phyloP scores from a whole-genome alignment of 2,888 invertebrate genomes.

The Drosophila eohydei region DNA sequence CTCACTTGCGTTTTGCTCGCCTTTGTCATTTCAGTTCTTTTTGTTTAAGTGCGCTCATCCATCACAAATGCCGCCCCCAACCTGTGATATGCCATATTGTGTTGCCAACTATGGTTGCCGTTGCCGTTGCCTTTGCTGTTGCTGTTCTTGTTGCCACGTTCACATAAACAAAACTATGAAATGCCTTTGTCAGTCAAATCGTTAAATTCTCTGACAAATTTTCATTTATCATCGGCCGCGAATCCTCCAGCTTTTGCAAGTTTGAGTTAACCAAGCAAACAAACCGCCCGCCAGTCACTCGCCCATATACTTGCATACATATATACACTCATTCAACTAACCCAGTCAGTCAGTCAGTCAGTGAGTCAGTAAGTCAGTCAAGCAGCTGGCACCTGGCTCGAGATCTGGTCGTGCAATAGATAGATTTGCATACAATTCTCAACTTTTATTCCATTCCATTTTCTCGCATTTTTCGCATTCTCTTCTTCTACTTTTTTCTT shows the following conservation, averaged over 20 bases:
- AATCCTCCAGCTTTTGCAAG: constrained; percentile 58
- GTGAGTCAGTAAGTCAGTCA: constrained; percentile 34
- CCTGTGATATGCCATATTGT: constrained; percentile 18
- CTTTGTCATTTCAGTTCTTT: constrained; percentile 54
- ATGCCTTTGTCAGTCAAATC: constrained; percentile 77
- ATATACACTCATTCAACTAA: constrained; percentile 11
- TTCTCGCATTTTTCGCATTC: neutral
- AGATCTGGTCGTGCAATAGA: constrained; percentile 53
- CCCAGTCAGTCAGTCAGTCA: constrained; percentile 23
- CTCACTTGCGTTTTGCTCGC: constrained; percentile 65
- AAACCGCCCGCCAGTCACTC: constrained; percentile 10
- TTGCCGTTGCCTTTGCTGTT: constrained; percentile 19
- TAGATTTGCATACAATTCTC: constrained; percentile 71
- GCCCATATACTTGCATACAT: neutral
- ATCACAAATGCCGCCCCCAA: constrained; percentile 37
- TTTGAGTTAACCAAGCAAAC: constrained; percentile 44
- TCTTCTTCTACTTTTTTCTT: neutral
- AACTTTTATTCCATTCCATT: constrained; percentile 57
- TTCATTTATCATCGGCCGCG: constrained; percentile 66
- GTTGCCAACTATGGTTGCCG: constrained; percentile 5
- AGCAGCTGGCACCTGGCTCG: constrained; percentile 68
- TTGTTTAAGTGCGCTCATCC: constrained; percentile 67
- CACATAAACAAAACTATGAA: constrained; percentile 76
- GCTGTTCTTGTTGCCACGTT: constrained; percentile 41
- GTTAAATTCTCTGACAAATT: constrained; percentile 74